These are phyloP conservation scores for Rallus crepitans DNA, from an alignment of 2,797 vertebrate species.

Conservation along the genomic window DNA sequence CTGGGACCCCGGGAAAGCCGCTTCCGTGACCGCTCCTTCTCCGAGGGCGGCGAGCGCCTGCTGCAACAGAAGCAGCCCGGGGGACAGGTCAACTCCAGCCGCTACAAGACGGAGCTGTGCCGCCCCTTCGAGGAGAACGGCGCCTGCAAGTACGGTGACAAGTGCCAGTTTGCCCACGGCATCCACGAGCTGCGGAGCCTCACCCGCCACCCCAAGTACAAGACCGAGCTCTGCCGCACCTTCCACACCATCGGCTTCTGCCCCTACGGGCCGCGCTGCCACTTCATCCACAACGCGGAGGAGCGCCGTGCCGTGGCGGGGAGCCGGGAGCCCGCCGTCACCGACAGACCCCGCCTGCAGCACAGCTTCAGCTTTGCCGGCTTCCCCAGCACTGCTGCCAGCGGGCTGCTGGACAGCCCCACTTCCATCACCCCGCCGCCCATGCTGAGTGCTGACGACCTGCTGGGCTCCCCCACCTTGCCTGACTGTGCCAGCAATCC, in stretches of 20 bases:
- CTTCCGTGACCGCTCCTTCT: slow-evolving; percentile 95
- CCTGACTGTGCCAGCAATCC: slow-evolving; percentile 94
- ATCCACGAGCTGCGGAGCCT: slow-evolving; percentile 93
- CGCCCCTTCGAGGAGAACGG: slow-evolving; percentile 94
- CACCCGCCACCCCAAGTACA: slow-evolving; percentile 94
- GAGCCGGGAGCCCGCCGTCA: slow-evolving; percentile 80
- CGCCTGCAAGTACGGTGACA: slow-evolving; percentile 92
- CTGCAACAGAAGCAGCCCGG: slow-evolving; percentile 87
- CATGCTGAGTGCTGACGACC: slow-evolving; percentile 92
- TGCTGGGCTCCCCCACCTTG: slow-evolving; percentile 83
- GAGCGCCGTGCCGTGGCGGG: slow-evolving; percentile 88
- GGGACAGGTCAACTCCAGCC: slow-evolving; percentile 93
- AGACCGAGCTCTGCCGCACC: slow-evolving; percentile 95
- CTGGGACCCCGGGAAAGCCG: slow-evolving; percentile 92
- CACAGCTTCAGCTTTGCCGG: slow-evolving; percentile 98
- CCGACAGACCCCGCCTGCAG: slow-evolving; percentile 92
- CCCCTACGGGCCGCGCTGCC: slow-evolving; percentile 92
- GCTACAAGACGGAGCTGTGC: slow-evolving; percentile 95
- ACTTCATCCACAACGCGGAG: slow-evolving; percentile 94
- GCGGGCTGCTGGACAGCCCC: slow-evolving; percentile 93
- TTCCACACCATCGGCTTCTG: slow-evolving; percentile 98
- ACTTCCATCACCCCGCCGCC: slow-evolving; percentile 95
- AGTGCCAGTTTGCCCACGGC: slow-evolving; percentile 94
- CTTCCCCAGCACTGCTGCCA: slow-evolving; percentile 89
- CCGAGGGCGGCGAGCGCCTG: slow-evolving; percentile 93